phyloP scores from a whole-genome alignment of 2,888 invertebrate species.

The Sesia bembeciformis region DNA sequence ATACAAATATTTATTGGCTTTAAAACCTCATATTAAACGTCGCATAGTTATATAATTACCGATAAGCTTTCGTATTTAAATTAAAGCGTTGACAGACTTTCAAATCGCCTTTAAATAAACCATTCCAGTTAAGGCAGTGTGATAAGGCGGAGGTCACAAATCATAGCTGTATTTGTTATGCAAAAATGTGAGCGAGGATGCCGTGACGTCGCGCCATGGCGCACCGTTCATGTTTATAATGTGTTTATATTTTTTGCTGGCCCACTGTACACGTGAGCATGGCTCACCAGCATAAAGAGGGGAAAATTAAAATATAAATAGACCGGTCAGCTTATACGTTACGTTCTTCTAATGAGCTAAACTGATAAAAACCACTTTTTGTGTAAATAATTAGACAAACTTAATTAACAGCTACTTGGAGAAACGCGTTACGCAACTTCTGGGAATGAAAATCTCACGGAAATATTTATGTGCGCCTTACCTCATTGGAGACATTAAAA shows the following conservation, averaged over 20 bases:
- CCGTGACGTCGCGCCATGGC: slow-evolving; percentile 59
- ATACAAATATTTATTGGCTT: not conserved
- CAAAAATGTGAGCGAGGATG: slow-evolving; percentile 64
- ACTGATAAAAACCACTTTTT: slow-evolving; percentile 11
- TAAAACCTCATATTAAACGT: not conserved
- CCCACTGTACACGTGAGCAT: slow-evolving; percentile 34
- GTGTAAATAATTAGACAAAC: slow-evolving; percentile 16
- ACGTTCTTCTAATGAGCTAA: slow-evolving; percentile 2
- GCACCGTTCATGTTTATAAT: slow-evolving; percentile 48
- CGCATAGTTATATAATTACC: not conserved
- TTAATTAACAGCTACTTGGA: slow-evolving; percentile 35
- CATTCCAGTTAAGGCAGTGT: slow-evolving; percentile 25
- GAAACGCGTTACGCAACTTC: slow-evolving; percentile 39
- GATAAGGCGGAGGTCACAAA: slow-evolving; percentile 46
- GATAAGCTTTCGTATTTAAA: slow-evolving; percentile 3
- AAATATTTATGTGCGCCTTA: slow-evolving; percentile 57
- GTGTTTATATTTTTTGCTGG: slow-evolving; percentile 54
- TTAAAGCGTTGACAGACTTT: slow-evolving; percentile 8
- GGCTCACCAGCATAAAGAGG: slow-evolving; percentile 32
- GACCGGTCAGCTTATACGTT: slow-evolving; percentile 6
- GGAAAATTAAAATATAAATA: slow-evolving; percentile 35
- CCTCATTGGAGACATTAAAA: slow-evolving; percentile 71
- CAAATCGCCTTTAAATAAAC: slow-evolving; percentile 22
- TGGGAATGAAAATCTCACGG: slow-evolving; percentile 52
- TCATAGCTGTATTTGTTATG: slow-evolving; percentile 58